phyloP scores from a whole-genome alignment of 2,113 vertebrate genomes.

The Sciurus niger region DNA sequence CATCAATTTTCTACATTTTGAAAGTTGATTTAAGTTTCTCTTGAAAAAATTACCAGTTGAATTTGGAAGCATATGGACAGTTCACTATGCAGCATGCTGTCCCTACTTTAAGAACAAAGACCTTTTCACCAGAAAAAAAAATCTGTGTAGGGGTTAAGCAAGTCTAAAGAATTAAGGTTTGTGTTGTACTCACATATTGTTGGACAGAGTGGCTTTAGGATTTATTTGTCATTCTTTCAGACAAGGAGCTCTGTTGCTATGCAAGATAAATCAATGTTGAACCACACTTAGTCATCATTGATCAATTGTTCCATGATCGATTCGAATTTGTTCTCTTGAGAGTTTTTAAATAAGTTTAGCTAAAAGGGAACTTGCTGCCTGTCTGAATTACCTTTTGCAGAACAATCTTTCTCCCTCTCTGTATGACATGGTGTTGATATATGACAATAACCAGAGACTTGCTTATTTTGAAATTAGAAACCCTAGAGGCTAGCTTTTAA shows the following conservation, averaged over 20 bases:
- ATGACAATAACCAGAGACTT: conserved; percentile 76
- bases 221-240: conserved; percentile 32
- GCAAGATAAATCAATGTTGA: conserved; percentile 44
- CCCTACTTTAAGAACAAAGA: neutral
- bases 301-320: conserved; percentile 62
- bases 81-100: neutral
- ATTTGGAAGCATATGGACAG: neutral
- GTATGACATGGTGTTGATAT: conserved; percentile 64
- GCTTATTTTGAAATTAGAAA: conserved; percentile 75
- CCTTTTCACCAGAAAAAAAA: conserved; percentile 11
- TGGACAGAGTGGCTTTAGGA: neutral
- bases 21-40: conserved; percentile 38
- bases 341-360: conserved; percentile 68
- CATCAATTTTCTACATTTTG: conserved; percentile 57
- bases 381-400: conserved; percentile 33
- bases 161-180: neutral
- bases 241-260: conserved; percentile 15
- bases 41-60: neutral
- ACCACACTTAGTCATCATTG: conserved; percentile 39
- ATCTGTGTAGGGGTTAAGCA: neutral
- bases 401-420: conserved; percentile 34
- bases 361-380: conserved; percentile 55
- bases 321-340: conserved; percentile 57
- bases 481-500: conserved; percentile 61
- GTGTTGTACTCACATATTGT: neutral